A percentile compares a stretch with the other conserved stretches of the same genome.
phyloP scores from a whole-genome alignment of 2,888 invertebrate genomes.

The Caenorhabditis imperialis region DNA sequence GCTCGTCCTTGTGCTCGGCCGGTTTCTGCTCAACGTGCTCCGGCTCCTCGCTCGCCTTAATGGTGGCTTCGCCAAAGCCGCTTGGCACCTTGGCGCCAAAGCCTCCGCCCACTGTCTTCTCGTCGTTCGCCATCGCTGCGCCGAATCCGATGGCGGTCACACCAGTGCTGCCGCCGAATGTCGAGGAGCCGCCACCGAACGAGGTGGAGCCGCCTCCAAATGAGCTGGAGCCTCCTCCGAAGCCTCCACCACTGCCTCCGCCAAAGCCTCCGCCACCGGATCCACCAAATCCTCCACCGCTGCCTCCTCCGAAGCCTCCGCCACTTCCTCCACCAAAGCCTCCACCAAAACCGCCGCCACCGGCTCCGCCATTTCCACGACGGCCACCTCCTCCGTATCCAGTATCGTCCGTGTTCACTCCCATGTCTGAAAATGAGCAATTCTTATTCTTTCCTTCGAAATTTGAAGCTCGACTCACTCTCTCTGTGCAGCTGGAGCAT shows the following conservation, averaged over 20 bases:
- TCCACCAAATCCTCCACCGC: background rate
- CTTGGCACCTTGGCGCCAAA: too few relatives aligned
- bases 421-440: too few relatives aligned
- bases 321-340: background rate
- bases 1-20: too few relatives aligned
- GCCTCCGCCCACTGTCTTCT: slow-evolving; percentile 2
- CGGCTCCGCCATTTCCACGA: background rate
- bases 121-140: background rate
- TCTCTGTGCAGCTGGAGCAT: too few relatives aligned
- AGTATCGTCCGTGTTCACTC: too few relatives aligned
- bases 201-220: slow-evolving; percentile 3
- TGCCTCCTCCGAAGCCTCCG: slow-evolving; percentile 7
- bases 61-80: background rate
- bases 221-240: slow-evolving; percentile 4
- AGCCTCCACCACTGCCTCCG: slow-evolving; percentile 3
- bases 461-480: too few relatives aligned
- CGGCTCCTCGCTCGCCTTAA: background rate
- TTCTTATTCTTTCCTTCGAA: too few relatives aligned
- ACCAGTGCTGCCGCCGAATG: background rate
- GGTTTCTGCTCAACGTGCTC: too few relatives aligned
- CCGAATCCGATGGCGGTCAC: background rate
- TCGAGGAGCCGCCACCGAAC: background rate
- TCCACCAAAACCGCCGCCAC: background rate
- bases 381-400: background rate
- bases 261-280: slow-evolving; percentile 5